Base-by-base conservation (phyloP, 2,888 invertebrate genomes). In the Meteorus cinctellus region DNA sequence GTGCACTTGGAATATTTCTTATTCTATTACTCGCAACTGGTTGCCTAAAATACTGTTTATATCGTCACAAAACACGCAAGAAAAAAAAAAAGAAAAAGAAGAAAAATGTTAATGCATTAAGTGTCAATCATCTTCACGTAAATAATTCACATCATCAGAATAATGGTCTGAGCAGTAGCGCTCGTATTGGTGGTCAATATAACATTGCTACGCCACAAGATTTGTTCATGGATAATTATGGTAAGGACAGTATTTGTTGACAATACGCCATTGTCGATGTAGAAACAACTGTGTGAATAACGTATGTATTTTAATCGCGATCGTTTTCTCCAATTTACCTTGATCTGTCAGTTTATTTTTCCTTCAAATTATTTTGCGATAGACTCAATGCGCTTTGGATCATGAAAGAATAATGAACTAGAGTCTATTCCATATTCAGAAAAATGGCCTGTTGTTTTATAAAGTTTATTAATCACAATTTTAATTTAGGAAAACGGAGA, bases 171-270 rank as follows among this genome's bases (percentile, higher is more conserved):
- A 79, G 90, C 76, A 84, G 87, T 76, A 69, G 72, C 10, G 83
- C 86, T 77, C 83, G 85, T 69, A 76, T 85, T 79, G 83, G 80
- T 24, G 86, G 83, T 41, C 86, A 87, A 34, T 86, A 86, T 77
- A 85, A 85, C 77, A 80, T 86, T 59, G 81, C 85, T 36, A 84
- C 86, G 29, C 86, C 86, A 16, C 86, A 86, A 76, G 86, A 86
- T 74, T 86, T 86, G 86, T 86, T 86, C 81, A 79, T 85, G 78
- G 88, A 89, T 74, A 89, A 89, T 83, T 89, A 94, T 84, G 91
- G 93, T 80, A 94, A 94, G 89, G 94, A 94, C 87, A 93, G 93
- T 89, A 93, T 94, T 90, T 94, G 94, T 94, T 94, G 94, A 94
- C 94, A 93, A 90, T 88, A 89, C 89, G 89, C 88, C 88, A 87